These are phyloP conservation scores for Polypedilum vanderplanki DNA, from an alignment of 1,140 invertebrate genomes.

Conservation along the genomic window DNA sequence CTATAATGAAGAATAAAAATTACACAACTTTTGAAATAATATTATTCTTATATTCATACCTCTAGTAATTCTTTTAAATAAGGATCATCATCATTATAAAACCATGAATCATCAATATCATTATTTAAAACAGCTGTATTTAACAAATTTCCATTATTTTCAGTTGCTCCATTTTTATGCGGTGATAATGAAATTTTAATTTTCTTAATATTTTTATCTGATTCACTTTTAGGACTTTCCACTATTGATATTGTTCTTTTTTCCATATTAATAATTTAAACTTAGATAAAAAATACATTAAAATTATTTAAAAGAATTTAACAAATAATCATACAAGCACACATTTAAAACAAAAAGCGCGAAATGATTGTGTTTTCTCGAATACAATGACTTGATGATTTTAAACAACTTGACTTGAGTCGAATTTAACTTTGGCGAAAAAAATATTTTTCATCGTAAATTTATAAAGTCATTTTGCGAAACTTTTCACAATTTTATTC, in stretches of 20 bases:
- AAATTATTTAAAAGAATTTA: too few relatives aligned
- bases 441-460: too few relatives aligned
- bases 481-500: too few relatives aligned
- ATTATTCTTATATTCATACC: not conserved
- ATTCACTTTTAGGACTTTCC: not conserved
- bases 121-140: not conserved
- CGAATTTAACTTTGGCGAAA: too few relatives aligned
- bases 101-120: not conserved
- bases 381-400: too few relatives aligned
- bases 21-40: not conserved
- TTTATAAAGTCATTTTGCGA: too few relatives aligned
- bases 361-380: too few relatives aligned
- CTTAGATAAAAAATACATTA: too few relatives aligned
- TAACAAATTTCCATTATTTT: conserved; percentile 8
- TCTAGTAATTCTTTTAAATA: not conserved
- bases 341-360: too few relatives aligned
- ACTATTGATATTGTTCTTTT: not conserved
- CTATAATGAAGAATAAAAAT: not conserved
- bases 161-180: not conserved
- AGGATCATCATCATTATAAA: not conserved
- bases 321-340: too few relatives aligned
- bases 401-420: too few relatives aligned
- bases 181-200: not conserved
- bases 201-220: not conserved
- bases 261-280: not conserved